Evolutionary conservation across 1,140 invertebrate species (phyloP).

Genomic region (Drusus annulatus): DNA sequence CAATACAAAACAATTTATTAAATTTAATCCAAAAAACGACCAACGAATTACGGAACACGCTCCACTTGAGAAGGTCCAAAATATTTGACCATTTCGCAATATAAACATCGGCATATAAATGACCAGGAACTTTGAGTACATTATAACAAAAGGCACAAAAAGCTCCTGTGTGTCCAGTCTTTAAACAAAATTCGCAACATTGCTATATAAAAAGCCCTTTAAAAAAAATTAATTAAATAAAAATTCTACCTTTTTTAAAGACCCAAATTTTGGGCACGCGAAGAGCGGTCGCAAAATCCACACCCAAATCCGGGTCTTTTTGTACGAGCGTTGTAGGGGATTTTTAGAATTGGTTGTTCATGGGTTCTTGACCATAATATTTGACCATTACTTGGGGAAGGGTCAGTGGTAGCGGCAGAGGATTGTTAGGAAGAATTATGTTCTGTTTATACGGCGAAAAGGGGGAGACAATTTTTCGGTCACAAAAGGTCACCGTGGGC

Average conservation of each 20-base stretch:
- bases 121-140: conserved; percentile 26
- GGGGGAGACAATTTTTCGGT: conserved; percentile 40
- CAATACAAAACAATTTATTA: conserved; percentile 18
- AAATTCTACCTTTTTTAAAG: background rate
- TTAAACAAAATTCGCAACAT: background rate
- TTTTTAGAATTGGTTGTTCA: background rate
- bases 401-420: conserved; percentile 40
- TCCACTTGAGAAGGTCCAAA: conserved; percentile 33
- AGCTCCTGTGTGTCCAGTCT: conserved; percentile 23
- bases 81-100: conserved; percentile 3
- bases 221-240: background rate
- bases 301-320: background rate
- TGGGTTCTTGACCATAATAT: conserved; percentile 45
- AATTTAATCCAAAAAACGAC: conserved; percentile 16
- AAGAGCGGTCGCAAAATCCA: background rate
- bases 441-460: conserved; percentile 54
- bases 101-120: conserved; percentile 20
- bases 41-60: conserved; percentile 12
- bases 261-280: conserved; percentile 22
- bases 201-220: background rate
- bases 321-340: background rate
- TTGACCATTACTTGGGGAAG: conserved; percentile 56
- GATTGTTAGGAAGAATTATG: conserved; percentile 53
- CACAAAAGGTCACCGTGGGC: conserved; percentile 54
- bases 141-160: conserved; percentile 2